Conservation (phyloP, 2,113 vertebrate species). For the Salminus brasiliensis region DNA sequence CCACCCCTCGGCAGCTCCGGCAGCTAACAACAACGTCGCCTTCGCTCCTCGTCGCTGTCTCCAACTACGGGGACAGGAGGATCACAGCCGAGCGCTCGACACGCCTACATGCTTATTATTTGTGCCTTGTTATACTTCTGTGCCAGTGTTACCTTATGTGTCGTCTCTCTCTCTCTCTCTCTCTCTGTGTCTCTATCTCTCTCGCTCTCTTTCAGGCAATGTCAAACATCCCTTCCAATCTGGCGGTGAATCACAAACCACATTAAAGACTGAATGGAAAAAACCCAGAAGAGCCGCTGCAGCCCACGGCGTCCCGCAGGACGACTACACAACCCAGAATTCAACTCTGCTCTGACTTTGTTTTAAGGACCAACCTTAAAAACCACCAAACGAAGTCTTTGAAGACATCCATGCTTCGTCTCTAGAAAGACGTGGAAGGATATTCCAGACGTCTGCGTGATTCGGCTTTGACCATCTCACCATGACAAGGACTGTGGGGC, state of each 20-base stretch:
- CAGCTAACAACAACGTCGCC: neutral
- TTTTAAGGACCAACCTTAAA: constrained; percentile 25
- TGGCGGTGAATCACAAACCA: constrained; percentile 13
- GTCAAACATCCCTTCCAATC: constrained; percentile 49
- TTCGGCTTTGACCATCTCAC: constrained; percentile 24
- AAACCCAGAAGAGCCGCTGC: constrained; percentile 22
- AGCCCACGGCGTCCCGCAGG: constrained; percentile 38
- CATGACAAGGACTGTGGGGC: constrained; percentile 41
- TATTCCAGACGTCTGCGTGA: constrained; percentile 8
- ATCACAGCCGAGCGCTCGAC: neutral
- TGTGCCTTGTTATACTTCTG: no score
- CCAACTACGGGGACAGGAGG: neutral
- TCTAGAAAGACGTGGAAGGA: constrained; percentile 21
- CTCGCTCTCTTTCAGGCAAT: constrained; percentile 62
- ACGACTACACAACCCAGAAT: constrained; percentile 54
- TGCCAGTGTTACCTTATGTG: neutral
- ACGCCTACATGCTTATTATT: neutral
- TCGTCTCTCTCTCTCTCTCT: constrained; percentile 25
- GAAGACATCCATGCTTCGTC: constrained; percentile 17
- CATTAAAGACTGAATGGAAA: constrained; percentile 41
- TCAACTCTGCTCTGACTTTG: constrained; percentile 22
- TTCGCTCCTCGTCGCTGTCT: neutral
- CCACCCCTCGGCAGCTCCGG: neutral
- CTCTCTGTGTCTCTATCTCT: constrained; percentile 18
- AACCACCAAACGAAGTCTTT: constrained; percentile 26